These are phyloP conservation scores for Pterois miles DNA, from an alignment of 2,797 vertebrate genomes.

Conservation along the genomic window DNA sequence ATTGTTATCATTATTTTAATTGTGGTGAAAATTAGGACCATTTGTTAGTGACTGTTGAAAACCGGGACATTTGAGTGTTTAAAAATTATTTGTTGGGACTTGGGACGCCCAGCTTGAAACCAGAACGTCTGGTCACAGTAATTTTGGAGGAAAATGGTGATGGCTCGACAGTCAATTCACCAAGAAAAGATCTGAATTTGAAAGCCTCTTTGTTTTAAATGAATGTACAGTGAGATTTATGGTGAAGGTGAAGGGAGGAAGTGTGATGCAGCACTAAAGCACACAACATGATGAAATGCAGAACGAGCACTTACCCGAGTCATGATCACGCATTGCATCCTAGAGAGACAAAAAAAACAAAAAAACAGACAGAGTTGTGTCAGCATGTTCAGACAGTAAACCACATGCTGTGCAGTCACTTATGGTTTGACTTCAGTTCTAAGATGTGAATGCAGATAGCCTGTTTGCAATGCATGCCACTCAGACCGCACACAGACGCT, in stretches of 20 bases:
- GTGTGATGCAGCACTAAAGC: background rate
- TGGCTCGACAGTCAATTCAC: background rate
- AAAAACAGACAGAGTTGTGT: background rate
- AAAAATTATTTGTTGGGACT: too few relatives aligned
- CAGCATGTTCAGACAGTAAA: conserved; percentile 5
- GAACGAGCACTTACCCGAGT: conserved; percentile 74
- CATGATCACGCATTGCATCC: conserved; percentile 83
- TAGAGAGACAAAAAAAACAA: conserved; percentile 39
- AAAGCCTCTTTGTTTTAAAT: background rate
- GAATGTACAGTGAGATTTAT: background rate
- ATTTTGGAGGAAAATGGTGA: background rate
- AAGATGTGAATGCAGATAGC: conserved; percentile 53
- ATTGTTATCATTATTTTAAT: too few relatives aligned
- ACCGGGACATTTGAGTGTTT: too few relatives aligned
- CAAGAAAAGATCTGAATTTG: background rate
- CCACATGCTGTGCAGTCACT: conserved; percentile 29
- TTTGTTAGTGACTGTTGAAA: too few relatives aligned
- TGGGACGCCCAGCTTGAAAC: too few relatives aligned
- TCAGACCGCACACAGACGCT: conserved; percentile 62
- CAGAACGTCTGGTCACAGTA: too few relatives aligned
- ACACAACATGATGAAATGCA: background rate
- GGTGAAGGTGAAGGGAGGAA: background rate
- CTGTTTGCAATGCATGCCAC: conserved; percentile 60
- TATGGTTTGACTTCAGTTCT: conserved; percentile 34
- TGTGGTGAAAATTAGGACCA: too few relatives aligned